phyloP scores from a whole-genome alignment of 2,113 vertebrate genomes.

The Pleuronectes platessa region DNA sequence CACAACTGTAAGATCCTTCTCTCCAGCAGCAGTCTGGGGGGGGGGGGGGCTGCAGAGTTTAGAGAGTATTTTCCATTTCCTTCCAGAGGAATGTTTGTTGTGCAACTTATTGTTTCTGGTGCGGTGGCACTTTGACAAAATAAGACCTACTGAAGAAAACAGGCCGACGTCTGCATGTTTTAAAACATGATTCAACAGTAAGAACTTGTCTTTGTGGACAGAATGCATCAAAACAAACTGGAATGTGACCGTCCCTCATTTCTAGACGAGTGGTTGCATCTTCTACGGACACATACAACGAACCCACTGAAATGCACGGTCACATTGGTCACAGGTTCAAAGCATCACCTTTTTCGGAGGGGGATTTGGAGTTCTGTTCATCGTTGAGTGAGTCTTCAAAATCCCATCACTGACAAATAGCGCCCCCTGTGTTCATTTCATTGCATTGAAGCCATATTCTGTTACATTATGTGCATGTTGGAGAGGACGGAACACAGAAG shows the following conservation, averaged over 20 bases:
- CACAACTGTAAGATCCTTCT: not conserved
- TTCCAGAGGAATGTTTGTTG: not conserved
- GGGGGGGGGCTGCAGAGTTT: not conserved
- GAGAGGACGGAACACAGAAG: not conserved
- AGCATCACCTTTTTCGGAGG: not conserved
- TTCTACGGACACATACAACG: too few relatives aligned
- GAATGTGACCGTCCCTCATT: too few relatives aligned
- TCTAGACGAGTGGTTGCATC: too few relatives aligned
- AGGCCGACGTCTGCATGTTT: too few relatives aligned
- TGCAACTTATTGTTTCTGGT: too few relatives aligned
- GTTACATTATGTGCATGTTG: too few relatives aligned
- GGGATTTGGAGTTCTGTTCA: not conserved
- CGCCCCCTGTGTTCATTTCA: conserved; percentile 7
- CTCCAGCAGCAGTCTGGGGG: not conserved
- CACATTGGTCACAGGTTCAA: not conserved
- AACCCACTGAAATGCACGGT: too few relatives aligned
- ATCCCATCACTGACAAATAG: not conserved
- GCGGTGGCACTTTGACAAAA: too few relatives aligned
- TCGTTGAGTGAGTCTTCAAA: not conserved
- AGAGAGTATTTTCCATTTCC: not conserved
- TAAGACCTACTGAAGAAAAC: too few relatives aligned
- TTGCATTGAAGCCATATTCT: not conserved
- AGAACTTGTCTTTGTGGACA: too few relatives aligned
- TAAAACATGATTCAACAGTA: too few relatives aligned
- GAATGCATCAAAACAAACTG: too few relatives aligned